Base-by-base conservation (phyloP, 2,888 invertebrate species). In the Microctonus brassicae region DNA sequence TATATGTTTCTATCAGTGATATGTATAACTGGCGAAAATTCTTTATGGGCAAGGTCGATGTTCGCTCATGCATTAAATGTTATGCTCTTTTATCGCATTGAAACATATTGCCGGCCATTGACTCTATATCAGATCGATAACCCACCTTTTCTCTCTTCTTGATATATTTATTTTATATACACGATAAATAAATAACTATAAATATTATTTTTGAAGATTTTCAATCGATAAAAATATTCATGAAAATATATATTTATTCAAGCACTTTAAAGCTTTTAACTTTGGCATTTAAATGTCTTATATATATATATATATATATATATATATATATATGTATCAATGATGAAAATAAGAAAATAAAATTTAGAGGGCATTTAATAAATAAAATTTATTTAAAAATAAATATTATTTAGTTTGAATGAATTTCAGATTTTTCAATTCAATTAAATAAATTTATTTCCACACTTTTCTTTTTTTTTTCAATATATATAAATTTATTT, bases 41-140 rank as follows among this genome's bases (percentile, higher is more conserved):
- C 47, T 47, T 34, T 42, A 39, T 62, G 17, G 39, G 61, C 71
- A 72, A 72, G 71, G 71, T 72, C 71, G 71, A 72, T 72, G 71
- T 63, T 72, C 71, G 67, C 71, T 72, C 67, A 67, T 67, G 71
- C 71, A 72, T 72, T 72, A 72, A 72, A 62, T 67, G 47, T 47
- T 47, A 47, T 67, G 66, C 57, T 62, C 62, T 72, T 47, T 72
- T 72, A 72, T 72, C 71, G 71, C 62, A 33, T 62, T 47, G 55
- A 72, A 72, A 72, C 53, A 66, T 53, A 66, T 62, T 47, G 47
- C 47, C 67, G 71, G 71, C 39, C 67, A 72, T 72, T 72, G 71
- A 72, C 71, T 72, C 34, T 47, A 17, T n/a, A 57, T 24, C 53
- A 55, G 58, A 72, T 72, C 71, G 71, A 72, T 72, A 72, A 66